Evolutionary conservation across 2,888 invertebrate species (phyloP), one percentile per base, ranked within the genome.

Genomic region (Gastracanthus pulcherrimus): DNA sequence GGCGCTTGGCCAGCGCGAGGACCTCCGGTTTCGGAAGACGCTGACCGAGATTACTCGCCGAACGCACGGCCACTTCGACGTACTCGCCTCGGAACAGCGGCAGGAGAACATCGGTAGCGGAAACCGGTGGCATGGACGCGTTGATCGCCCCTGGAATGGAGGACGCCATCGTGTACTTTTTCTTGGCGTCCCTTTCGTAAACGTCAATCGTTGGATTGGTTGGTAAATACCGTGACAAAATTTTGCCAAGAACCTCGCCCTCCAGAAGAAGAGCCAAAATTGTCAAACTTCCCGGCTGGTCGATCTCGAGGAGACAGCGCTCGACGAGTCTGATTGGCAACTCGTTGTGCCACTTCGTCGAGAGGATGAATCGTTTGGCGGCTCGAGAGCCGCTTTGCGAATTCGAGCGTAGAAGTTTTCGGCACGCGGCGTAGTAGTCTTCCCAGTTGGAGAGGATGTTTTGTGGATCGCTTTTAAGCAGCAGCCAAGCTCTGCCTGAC

Each of bases 341-440:
- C 3, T 87, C 83, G 16, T 88, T 83, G 72, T 89, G 85, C 90
- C 90, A 90, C 2, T 86, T 85, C 0, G 69, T 64, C 0, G 77
- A 23, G 62, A 45, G 13, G 9, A 72, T 26, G 13, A 60, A 72
- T 9, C 29, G 23, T 16, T 60, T 58, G n/a, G 60, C 60, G 0
- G 72, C 72, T 51, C 23, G 19, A 13, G 11, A 3, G 0, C 31
- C 26, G 0, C 60, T 29, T 29, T 29, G 60, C 11, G 36, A 19
- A 13, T 11, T 36, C 9, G 26, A 6, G 11, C 58, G 26, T 3
- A 70, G 26, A 29, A 69, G 29, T 5, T 60, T 2, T 6, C 48
- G 13, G 34, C 41, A 41, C 6, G 36, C 41, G 0, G 36, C 16
- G 6, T 62, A 38, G 67, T 79, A 69, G 9, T 19, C 3, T 23